Base-by-base conservation (phyloP, 2,113 vertebrate species). In the Anseranas semipalmata region DNA sequence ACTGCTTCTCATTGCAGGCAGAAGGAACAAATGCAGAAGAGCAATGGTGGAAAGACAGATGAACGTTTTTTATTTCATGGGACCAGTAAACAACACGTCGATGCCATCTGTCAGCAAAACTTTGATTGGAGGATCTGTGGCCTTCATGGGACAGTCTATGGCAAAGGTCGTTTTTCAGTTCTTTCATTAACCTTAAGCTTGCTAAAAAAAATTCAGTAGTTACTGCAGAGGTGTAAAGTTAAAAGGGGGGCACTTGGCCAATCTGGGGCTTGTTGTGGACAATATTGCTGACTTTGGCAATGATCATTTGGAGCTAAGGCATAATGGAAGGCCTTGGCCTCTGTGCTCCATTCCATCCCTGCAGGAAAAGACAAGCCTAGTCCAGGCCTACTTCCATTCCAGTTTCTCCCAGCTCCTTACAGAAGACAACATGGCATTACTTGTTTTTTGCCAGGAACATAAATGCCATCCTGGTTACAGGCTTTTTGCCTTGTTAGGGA, bases 81-180 rank as follows among this genome's bases (percentile, higher is more conserved):
- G 65, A 98, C 98, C 52, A 94, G 55, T 41, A 68, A 62, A 62
- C 90, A 89, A 43, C 62, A 97, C n/a, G 58, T 95, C 16, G 97
- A 98, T 33, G 97, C 98, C n/a, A 98, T 98, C 79, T 98, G 98
- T 78, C 97, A 98, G 67, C 98, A 98, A 73, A 98, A 98, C 91
- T 98, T 98, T 68, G 98, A 98, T 71, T 98, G 98, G 98, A 97
- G 98, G 84, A 96, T 98, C 89, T 98, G 97, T 14, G 98, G 98
- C 48, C 53, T 94, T 53, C 96, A 98, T 39, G 98, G 98, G 50
- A 98, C 98, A 27, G 89, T 96, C 39, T 98, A 98, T 0, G 98
- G 98, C 91, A 98, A 95, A 98, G 98, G 98, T 98, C 4, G 6
- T 62, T 95, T 80, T 87, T 67, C n/a, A 72, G 14, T 19, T 84